These are phyloP conservation scores for Lophotriccus pileatus DNA, from an alignment of 2,797 vertebrate genomes.

Conservation along the genomic window DNA sequence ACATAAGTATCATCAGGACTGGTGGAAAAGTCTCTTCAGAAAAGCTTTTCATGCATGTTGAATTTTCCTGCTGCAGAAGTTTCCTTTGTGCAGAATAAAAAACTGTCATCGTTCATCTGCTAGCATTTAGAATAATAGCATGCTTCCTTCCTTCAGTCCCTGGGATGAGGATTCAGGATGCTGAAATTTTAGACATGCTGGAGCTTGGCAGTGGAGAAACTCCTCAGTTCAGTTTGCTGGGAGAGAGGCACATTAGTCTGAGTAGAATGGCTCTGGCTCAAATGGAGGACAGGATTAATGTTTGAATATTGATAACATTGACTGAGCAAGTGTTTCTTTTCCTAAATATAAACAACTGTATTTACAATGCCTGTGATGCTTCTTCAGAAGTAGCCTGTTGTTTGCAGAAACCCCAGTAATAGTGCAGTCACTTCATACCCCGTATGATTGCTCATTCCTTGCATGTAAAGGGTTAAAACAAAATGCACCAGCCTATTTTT, in stretches of 20 bases:
- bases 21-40: background rate
- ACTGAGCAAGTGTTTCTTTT: background rate
- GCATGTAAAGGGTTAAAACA: background rate
- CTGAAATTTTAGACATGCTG: background rate
- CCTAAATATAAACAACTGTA: background rate
- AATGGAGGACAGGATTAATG: background rate
- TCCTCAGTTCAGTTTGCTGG: background rate
- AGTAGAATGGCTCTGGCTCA: background rate
- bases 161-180: background rate
- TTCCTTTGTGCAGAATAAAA: background rate
- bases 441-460: fast-evolving
- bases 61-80: background rate
- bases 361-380: background rate
- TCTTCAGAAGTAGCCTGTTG: background rate
- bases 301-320: background rate
- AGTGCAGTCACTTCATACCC: background rate
- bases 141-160: background rate
- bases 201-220: background rate
- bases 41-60: background rate
- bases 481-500: background rate
- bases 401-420: background rate
- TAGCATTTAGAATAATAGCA: background rate
- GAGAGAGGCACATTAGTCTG: background rate
- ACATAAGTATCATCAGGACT: background rate
- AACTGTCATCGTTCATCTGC: background rate